Conservation (phyloP, 1,140 invertebrate genomes). For the Idris sp. region DNA sequence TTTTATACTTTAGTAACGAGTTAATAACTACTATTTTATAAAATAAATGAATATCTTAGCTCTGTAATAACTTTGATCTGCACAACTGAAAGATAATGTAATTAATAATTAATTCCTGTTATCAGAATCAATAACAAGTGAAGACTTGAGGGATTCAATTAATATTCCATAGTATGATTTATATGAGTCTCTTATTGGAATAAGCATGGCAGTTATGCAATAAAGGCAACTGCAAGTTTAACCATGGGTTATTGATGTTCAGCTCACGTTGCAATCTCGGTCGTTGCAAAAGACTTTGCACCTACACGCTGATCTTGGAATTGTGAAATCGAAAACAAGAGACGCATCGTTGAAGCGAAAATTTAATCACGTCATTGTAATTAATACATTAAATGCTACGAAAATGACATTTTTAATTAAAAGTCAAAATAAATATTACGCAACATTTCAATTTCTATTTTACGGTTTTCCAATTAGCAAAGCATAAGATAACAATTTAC, state of each 20-base stretch:
- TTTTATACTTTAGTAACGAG: too few relatives aligned
- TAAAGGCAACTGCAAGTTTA: conserved; percentile 15
- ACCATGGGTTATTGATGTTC: conserved; percentile 11
- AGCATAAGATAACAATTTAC: neutral
- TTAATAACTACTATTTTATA: too few relatives aligned
- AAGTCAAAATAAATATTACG: neutral
- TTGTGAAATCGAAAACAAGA: conserved; percentile 22
- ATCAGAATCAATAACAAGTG: too few relatives aligned
- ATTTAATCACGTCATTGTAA: conserved; percentile 11
- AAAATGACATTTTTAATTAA: neutral
- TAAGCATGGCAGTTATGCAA: conserved; percentile 14
- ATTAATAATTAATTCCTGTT: too few relatives aligned
- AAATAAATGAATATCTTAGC: too few relatives aligned
- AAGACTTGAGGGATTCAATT: neutral
- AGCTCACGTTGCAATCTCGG: conserved; percentile 10
- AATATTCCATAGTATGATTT: conserved; percentile 1
- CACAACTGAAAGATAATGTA: too few relatives aligned
- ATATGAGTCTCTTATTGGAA: conserved; percentile 1
- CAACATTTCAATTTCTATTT: neutral
- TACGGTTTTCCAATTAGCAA: neutral
- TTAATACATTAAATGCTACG: conserved; percentile 7
- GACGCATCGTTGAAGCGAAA: neutral
- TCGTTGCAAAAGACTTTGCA: conserved; percentile 13
- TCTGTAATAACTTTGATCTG: too few relatives aligned
- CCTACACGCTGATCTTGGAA: conserved; percentile 8